Conservation (phyloP, 1,140 invertebrate species). For the Dendroctonus valens region DNA sequence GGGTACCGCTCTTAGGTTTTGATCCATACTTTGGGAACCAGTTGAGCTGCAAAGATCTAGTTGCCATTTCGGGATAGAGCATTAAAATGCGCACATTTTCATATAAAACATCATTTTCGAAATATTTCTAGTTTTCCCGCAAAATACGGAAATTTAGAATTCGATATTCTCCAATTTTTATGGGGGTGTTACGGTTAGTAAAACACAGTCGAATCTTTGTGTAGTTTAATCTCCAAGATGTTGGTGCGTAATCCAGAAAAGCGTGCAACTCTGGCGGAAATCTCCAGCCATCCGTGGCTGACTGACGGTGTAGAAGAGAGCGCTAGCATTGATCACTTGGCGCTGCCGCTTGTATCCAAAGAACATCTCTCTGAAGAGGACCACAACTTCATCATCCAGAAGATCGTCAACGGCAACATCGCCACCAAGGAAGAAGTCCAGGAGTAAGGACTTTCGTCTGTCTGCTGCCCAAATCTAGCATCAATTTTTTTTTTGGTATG, state of each 20-base stretch:
- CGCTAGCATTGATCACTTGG: conserved; percentile 54
- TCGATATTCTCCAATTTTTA: too few species aligned
- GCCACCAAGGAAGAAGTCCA: conserved; percentile 91
- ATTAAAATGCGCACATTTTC: too few species aligned
- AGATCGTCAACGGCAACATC: conserved; percentile 95
- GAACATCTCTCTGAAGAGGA: conserved; percentile 89
- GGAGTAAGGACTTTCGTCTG: conserved; percentile 61
- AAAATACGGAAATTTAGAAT: too few species aligned
- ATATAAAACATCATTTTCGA: too few species aligned
- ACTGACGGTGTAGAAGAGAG: conserved; percentile 55
- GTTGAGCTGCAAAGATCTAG: too few species aligned
- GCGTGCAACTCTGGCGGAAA: conserved; percentile 83
- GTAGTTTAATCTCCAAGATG: conserved; percentile 87
- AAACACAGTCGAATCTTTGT: conserved; percentile 31
- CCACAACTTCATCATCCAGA: conserved; percentile 87
- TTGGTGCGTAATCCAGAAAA: conserved; percentile 89
- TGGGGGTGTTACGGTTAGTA: too few species aligned
- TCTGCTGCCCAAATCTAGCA: neutral
- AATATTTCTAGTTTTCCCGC: too few species aligned
- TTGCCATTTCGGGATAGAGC: too few species aligned
- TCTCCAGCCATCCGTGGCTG: conserved; percentile 87
- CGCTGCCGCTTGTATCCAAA: conserved; percentile 74
- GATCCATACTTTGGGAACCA: too few species aligned
- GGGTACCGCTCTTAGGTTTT: too few species aligned
- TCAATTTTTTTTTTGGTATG: neutral